phyloP scores from a whole-genome alignment of 2,888 invertebrate species.

The Phrixothrix hirtus region DNA sequence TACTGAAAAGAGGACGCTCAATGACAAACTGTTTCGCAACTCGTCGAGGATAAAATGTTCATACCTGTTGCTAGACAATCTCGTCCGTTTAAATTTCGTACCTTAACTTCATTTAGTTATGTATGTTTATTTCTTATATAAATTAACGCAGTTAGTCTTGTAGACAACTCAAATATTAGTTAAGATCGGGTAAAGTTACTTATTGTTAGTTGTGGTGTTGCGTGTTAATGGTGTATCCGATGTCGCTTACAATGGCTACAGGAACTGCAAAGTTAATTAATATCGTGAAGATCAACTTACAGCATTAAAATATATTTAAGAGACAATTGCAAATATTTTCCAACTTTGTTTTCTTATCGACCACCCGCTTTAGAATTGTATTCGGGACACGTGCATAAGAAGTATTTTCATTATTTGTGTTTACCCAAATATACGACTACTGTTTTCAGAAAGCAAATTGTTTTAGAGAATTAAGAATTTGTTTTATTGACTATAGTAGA shows the following conservation, averaged over 20 bases:
- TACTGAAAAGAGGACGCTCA: too few species aligned
- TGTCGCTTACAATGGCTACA: constrained; percentile 12
- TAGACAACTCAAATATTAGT: constrained; percentile 12
- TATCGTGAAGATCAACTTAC: constrained; percentile 9
- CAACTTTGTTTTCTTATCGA: neutral
- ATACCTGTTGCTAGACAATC: too few species aligned
- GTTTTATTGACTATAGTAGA: too few species aligned
- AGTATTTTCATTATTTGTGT: neutral
- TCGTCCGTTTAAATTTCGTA: too few species aligned
- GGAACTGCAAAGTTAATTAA: constrained; percentile 19
- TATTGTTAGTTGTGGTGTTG: constrained; percentile 18
- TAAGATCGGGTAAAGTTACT: constrained; percentile 19
- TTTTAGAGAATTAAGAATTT: too few species aligned
- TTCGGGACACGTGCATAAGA: neutral
- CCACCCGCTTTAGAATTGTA: neutral
- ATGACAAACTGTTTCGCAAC: too few species aligned
- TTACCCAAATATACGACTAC: too few species aligned
- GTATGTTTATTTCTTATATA: too few species aligned
- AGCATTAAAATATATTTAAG: neutral
- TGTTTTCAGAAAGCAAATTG: too few species aligned
- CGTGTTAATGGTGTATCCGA: constrained; percentile 25
- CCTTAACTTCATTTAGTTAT: too few species aligned
- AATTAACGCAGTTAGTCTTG: neutral
- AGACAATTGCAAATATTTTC: neutral
- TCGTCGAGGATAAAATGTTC: too few species aligned